Evolutionary conservation across 2,888 invertebrate species (phyloP).

Genomic region (Sinohyriopsis cumingii): DNA sequence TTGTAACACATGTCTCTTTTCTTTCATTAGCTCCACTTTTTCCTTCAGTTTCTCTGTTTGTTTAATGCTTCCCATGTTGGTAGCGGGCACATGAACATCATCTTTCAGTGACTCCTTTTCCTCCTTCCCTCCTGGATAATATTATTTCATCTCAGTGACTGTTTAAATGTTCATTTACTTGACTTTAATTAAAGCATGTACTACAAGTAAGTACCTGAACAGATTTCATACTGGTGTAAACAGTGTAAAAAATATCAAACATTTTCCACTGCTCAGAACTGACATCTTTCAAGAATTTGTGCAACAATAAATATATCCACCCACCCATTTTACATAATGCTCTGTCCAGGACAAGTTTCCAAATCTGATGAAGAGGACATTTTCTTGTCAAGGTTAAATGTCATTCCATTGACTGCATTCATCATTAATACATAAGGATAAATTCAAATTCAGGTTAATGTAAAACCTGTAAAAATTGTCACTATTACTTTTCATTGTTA

Average conservation of each 20-base stretch:
- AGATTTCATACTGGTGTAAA: background rate
- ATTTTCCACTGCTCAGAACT: background rate
- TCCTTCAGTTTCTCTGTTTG: slow-evolving; percentile 87
- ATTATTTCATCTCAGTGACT: background rate
- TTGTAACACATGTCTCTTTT: slow-evolving; percentile 84
- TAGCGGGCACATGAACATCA: slow-evolving; percentile 74
- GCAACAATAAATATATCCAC: no score
- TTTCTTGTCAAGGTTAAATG: no score
- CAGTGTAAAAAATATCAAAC: background rate
- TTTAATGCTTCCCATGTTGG: slow-evolving; percentile 77
- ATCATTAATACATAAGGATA: no score
- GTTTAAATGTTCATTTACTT: background rate
- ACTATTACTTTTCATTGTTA: no score
- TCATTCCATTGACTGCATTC: no score
- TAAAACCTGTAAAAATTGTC: no score
- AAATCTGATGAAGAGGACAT: no score
- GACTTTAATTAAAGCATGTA: background rate
- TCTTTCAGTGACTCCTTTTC: slow-evolving; percentile 36
- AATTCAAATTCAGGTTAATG: no score
- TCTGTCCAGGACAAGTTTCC: no score
- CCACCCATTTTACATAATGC: no score
- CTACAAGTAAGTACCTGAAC: no score
- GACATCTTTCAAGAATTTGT: background rate
- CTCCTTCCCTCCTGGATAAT: no score
- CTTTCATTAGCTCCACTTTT: slow-evolving; percentile 83